Evolutionary conservation across 2,113 vertebrate genomes (phyloP).

Genomic region (Microtus pennsylvanicus): DNA sequence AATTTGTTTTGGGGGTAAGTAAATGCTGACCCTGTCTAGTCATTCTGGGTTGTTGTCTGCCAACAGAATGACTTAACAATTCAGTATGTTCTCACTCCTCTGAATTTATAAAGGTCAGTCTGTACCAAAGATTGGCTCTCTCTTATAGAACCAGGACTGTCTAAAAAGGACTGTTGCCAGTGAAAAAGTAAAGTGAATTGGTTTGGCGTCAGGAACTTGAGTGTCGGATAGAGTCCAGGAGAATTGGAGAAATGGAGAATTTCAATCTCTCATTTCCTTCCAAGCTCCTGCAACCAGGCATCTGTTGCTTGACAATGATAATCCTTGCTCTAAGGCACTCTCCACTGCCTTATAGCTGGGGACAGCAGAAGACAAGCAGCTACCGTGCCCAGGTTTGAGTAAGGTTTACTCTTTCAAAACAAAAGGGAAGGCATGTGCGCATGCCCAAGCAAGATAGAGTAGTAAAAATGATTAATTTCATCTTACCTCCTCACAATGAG

Average conservation of each 20-base stretch:
- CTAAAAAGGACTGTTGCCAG: background rate
- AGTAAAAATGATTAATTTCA: background rate
- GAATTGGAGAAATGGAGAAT: background rate
- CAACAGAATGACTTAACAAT: background rate
- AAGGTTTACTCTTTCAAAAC: background rate
- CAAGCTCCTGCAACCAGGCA: background rate
- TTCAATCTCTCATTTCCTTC: background rate
- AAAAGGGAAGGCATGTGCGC: background rate
- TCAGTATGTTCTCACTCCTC: background rate
- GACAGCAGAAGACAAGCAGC: background rate
- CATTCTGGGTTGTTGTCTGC: background rate
- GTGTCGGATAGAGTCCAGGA: background rate
- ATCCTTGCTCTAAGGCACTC: background rate
- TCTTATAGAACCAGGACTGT: background rate
- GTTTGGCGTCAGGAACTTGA: background rate
- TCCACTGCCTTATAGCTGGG: background rate
- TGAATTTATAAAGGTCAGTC: background rate
- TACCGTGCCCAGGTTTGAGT: background rate
- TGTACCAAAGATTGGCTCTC: background rate
- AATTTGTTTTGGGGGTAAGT: background rate
- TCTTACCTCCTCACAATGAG: background rate
- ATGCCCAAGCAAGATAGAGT: background rate
- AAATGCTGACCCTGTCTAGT: background rate
- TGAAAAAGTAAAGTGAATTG: background rate
- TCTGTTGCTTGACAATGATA: background rate